Base-by-base conservation (phyloP, 2,797 vertebrate genomes). In the Pseudotriccus pelzelni region DNA sequence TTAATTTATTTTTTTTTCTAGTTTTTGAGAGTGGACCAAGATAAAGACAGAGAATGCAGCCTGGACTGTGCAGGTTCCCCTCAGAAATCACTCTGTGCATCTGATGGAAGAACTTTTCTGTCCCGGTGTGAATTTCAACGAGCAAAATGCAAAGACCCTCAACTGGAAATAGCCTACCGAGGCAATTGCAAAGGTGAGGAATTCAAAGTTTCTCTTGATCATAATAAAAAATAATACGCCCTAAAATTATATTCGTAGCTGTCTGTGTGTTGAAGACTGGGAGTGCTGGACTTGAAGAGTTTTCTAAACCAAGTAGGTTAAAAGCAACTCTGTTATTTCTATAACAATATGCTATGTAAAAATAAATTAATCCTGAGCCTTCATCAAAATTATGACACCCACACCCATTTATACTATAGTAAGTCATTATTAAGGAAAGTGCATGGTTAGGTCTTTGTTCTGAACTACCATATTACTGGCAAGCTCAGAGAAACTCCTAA, bases 81-180 rank as follows among this genome's bases (percentile, higher is more conserved):
- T 30, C 99, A 99, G 93, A 99, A 99, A 90, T 98, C 99, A 1
- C 98, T 99, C 46, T 99, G 99, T 9, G 99, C 99, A 17, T 99
- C 99, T 0, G 99, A 99, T 9, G 99, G 99, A 77, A 98, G 99
- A 96, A 99, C 99, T 94, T 99, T 99, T 97, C 97, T 98, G 78
- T 99, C 99, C 27, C 98, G 99, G 39, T 99, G 99, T 95, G 99
- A 99, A 97, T 99, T 99, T 97, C 99, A 98, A 30, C 97, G 99
- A 24, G 99, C 99, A 97, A 99, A 99, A 97, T 99, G 99, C 98
- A 99, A 98, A 41, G 99, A 99, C 97, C 98, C 99, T 74, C 99
- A 99, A 98, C 97, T 99, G 94, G 99, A 99, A 96, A 98, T 99
- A 20, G 98, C 98, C 5, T 95, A 98, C 32, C 89, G 99, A 83